phyloP scores from a whole-genome alignment of 2,113 vertebrate species.

The Perca schrenkii region DNA sequence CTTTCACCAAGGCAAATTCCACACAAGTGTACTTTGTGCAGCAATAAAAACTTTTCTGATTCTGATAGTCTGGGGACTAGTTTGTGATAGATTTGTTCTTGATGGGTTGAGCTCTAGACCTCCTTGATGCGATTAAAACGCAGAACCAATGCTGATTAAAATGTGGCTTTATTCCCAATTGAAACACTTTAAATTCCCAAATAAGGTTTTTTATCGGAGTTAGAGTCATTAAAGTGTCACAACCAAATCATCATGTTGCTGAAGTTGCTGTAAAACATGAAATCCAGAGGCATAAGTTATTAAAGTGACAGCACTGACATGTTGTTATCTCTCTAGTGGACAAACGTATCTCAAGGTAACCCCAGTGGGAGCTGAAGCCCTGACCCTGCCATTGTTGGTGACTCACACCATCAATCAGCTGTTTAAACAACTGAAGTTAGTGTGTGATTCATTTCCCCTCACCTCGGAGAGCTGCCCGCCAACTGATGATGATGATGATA shows the following conservation, averaged over 20 bases:
- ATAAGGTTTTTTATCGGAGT: not conserved
- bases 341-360: not conserved
- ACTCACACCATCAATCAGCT: constrained; percentile 49
- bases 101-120: too few relatives aligned
- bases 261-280: not conserved
- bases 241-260: not conserved
- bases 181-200: not conserved
- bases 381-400: not conserved
- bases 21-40: too few relatives aligned
- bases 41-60: too few relatives aligned
- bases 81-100: too few relatives aligned
- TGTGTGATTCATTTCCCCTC: constrained; percentile 35
- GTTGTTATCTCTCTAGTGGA: constrained; percentile 2
- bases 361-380: constrained; percentile 15
- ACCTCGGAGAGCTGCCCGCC: constrained; percentile 11
- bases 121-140: too few relatives aligned
- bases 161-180: not conserved
- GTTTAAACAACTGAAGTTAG: constrained; percentile 26
- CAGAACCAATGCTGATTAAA: not conserved
- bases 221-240: not conserved
- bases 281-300: not conserved
- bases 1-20: too few relatives aligned
- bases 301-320: not conserved
- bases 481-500: not conserved
- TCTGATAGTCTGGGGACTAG: too few relatives aligned